Evolutionary conservation across 2,888 invertebrate genomes (phyloP).

Genomic region (Baronia brevicornis): DNA sequence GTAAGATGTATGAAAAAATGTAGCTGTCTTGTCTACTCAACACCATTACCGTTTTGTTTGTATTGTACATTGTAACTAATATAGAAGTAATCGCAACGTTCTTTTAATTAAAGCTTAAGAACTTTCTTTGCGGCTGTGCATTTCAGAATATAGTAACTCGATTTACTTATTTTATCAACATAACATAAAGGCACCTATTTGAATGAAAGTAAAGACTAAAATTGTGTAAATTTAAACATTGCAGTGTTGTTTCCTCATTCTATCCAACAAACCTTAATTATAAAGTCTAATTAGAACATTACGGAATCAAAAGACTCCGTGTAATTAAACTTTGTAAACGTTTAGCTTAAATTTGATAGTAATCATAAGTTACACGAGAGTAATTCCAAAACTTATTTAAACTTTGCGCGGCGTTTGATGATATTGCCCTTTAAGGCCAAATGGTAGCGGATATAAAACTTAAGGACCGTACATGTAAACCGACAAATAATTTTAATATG

Average conservation of each 20-base stretch:
- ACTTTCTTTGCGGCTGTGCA: constrained; percentile 45
- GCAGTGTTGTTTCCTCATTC: constrained; percentile 8
- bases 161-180: constrained; percentile 20
- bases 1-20: neutral
- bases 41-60: constrained; percentile 24
- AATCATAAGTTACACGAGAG: constrained; percentile 5
- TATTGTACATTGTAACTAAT: constrained; percentile 50
- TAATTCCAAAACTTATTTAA: constrained; percentile 7
- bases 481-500: too few species aligned
- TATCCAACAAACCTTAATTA: constrained; percentile 11
- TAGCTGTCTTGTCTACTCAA: constrained; percentile 19
- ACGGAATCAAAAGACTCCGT: constrained; percentile 10
- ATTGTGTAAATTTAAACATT: neutral
- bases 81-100: constrained; percentile 54
- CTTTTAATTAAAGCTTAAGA: constrained; percentile 58
- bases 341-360: constrained; percentile 9
- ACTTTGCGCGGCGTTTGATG: constrained; percentile 4
- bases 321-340: constrained; percentile 11
- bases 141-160: constrained; percentile 26
- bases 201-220: neutral
- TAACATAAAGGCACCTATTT: constrained; percentile 3
- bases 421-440: too few species aligned
- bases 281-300: constrained; percentile 13
- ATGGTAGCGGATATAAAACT: too few species aligned
- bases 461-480: too few species aligned